Percentiles rank a stretch among this genome's conserved stretches.
Evolutionary conservation across 2,797 vertebrate species (phyloP).

Genomic region (Pygocentrus nattereri): DNA sequence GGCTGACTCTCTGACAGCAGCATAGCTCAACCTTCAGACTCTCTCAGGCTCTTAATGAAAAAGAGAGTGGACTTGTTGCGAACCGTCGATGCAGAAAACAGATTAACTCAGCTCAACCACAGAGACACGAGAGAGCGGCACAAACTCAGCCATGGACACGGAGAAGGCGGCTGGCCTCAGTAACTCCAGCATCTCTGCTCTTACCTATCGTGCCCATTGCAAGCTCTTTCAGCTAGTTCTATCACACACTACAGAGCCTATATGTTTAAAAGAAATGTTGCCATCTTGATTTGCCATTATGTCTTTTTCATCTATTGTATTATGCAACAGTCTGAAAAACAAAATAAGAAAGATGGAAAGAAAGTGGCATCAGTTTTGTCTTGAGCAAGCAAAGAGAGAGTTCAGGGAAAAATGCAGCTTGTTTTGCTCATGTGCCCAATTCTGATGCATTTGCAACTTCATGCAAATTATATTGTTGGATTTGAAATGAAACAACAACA

Average conservation of each 20-base stretch:
- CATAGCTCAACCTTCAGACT: constrained; percentile 64
- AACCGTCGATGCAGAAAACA: constrained; percentile 81
- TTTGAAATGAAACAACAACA: neutral
- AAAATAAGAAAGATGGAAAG: neutral
- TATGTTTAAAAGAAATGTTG: neutral
- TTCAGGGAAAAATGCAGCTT: neutral
- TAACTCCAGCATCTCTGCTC: constrained; percentile 46
- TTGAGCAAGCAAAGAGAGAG: neutral
- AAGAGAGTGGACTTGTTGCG: constrained; percentile 80
- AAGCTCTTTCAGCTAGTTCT: neutral
- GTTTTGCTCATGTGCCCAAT: neutral
- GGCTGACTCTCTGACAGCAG: constrained; percentile 39
- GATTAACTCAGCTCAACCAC: constrained; percentile 73
- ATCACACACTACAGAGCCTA: constrained; percentile 4
- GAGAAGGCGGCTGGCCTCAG: constrained; percentile 42
- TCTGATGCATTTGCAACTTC: neutral
- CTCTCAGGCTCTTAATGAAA: constrained; percentile 78
- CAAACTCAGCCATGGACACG: constrained; percentile 49
- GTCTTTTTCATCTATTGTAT: neutral
- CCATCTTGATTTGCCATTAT: neutral
- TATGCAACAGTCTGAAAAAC: neutral
- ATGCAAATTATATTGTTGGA: neutral
- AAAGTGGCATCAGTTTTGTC: neutral
- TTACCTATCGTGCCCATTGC: constrained; percentile 32
- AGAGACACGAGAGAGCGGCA: constrained; percentile 61